Evolutionary conservation across 2,888 invertebrate species (phyloP).

Genomic region (Vesta saturnalis): DNA sequence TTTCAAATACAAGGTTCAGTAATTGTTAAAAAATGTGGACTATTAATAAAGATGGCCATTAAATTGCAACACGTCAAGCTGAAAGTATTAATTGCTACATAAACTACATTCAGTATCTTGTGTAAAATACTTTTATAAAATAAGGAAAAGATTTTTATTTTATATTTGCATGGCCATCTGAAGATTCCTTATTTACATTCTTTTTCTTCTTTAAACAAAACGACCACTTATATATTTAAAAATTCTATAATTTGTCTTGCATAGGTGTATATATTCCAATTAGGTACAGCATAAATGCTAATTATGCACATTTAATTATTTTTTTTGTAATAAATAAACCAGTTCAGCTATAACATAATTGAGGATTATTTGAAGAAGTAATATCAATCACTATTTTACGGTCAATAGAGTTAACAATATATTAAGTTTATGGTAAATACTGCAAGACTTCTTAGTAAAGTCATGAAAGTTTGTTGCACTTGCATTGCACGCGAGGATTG

Average conservation of each 20-base stretch:
- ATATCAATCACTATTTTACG: neutral
- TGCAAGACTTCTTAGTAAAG: constrained; percentile 4
- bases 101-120: neutral
- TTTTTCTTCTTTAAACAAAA: neutral
- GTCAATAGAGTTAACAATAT: neutral
- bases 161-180: neutral
- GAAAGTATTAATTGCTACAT: neutral
- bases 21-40: neutral
- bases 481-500: neutral
- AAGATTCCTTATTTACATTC: neutral
- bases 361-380: neutral
- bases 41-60: neutral
- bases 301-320: no score
- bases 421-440: neutral
- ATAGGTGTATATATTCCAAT: neutral
- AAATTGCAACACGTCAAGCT: neutral
- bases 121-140: neutral
- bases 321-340: no score
- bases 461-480: constrained; percentile 11
- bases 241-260: neutral
- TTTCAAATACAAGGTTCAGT: neutral
- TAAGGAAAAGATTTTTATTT: neutral
- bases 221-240: neutral
- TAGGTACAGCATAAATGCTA: no score
- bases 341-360: neutral